Base-by-base conservation (phyloP, 2,113 vertebrate genomes). In the Sphaerodactylus townsendi region DNA sequence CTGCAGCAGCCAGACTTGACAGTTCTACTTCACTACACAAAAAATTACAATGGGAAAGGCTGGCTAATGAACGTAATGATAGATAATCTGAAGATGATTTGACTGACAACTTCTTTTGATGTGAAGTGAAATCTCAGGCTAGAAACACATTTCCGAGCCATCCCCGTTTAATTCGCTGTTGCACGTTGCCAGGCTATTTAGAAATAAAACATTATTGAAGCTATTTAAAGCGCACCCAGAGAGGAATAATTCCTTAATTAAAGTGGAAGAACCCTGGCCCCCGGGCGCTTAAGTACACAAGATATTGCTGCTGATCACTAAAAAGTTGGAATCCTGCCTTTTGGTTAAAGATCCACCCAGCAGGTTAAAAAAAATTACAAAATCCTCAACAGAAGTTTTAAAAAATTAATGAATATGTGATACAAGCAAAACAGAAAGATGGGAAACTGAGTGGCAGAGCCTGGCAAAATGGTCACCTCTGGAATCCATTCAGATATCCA, bases 191-290 rank as follows among this genome's bases (percentile, higher is more conserved):
- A 85, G 9, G 4, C 0, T 25, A 82, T 53, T 77, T 83, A 88
- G 30, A 87, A 89, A 81, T 10, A 82, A 82, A 86, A 87, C 66
- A 46, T 25, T 81, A 48, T 72, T 88, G 8, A 87, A 88, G 88
- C 48, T 23, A 41, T 85, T 79, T 85, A 71, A 78, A 30, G 82
- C 56, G 50, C 59, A 0, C 13, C 78, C 44, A 41, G 0, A 0
- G 5, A 5, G 33, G 35, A 76, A 17, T 50, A 11, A 87, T 79
- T 70, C 53, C 30, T 79, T 35, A 79, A 76, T 88, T 89, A 0
- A 82, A 87, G 79, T 56, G 5, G 70, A 72, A 9, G 25, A 30
- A n/a, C 84, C 56, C 37, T 44, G 56, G 77, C 56, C 70, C 72
- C 82, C 28, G n/a, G 35, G 2, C 14, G 30, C 35, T 89, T 10